Evolutionary conservation across 2,888 invertebrate genomes (phyloP).

Genomic region (Dorcus hopei): DNA sequence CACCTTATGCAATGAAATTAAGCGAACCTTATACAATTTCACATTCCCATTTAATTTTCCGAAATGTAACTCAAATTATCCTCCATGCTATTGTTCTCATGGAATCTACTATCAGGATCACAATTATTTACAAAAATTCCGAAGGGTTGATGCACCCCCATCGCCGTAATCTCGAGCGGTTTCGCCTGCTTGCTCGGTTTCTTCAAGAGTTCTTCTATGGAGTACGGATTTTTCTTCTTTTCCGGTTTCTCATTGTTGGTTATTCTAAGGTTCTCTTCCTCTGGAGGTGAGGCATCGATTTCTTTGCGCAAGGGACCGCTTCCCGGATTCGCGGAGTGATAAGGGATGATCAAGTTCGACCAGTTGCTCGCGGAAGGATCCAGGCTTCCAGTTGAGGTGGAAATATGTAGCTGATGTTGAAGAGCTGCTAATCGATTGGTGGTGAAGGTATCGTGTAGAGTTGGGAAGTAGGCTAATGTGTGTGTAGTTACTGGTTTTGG

Average conservation of each 20-base stretch:
- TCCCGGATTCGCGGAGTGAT: slow-evolving; percentile 45
- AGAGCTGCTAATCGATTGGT: slow-evolving; percentile 54
- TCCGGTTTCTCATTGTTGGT: slow-evolving; percentile 30
- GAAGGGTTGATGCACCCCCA: slow-evolving; percentile 33
- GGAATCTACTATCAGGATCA: not conserved
- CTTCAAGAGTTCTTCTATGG: slow-evolving; percentile 81
- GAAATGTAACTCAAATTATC: not conserved
- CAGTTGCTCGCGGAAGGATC: slow-evolving; percentile 45
- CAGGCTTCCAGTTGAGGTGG: slow-evolving; percentile 49
- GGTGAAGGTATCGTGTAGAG: slow-evolving; percentile 42
- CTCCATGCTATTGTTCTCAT: not conserved
- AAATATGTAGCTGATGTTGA: slow-evolving; percentile 51
- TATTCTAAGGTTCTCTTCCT: slow-evolving; percentile 29
- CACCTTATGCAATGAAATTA: too few species aligned
- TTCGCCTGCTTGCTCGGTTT: slow-evolving; percentile 67
- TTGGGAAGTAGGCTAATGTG: slow-evolving; percentile 34
- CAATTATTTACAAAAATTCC: slow-evolving; percentile 22
- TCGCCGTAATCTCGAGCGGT: slow-evolving; percentile 22
- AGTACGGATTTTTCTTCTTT: slow-evolving; percentile 78
- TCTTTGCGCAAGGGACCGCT: slow-evolving; percentile 13
- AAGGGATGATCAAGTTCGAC: slow-evolving; percentile 60
- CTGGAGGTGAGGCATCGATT: slow-evolving; percentile 15
- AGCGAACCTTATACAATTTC: too few species aligned
- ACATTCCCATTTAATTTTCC: too few species aligned
- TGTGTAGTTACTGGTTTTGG: slow-evolving; percentile 32